phyloP scores from a whole-genome alignment of 92 coral and sea anemone genomes.

The Phenganax subtilis region DNA sequence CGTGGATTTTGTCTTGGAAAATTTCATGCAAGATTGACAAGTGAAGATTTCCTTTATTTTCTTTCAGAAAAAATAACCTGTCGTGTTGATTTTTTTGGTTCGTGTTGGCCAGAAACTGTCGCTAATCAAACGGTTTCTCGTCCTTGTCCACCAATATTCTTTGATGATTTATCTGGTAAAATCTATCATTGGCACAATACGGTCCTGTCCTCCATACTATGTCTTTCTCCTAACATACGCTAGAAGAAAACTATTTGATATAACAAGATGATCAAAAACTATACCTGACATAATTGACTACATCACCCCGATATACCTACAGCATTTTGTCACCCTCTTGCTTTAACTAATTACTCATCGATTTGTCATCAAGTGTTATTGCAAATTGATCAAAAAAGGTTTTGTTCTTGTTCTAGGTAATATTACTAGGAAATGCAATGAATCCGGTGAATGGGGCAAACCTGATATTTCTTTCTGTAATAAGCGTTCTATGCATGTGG shows the following conservation, averaged over 20 bases:
- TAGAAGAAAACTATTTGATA: too few species aligned
- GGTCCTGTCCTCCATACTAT: background rate
- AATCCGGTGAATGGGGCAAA: conserved; percentile 36
- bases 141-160: conserved; percentile 60
- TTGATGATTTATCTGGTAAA: conserved; percentile 19
- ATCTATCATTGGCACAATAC: conserved; percentile 37
- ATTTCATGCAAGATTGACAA: background rate
- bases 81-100: conserved; percentile 46
- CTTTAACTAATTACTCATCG: background rate
- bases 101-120: conserved; percentile 80
- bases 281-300: too few species aligned
- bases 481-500: conserved; percentile 11
- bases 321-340: background rate
- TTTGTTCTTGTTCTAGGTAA: conserved; percentile 33
- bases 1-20: background rate
- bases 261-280: too few species aligned
- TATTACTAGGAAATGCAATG: conserved; percentile 39
- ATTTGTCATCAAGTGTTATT: too few species aligned
- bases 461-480: conserved; percentile 36
- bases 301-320: too few species aligned
- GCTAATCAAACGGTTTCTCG: conserved; percentile 51
- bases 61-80: conserved; percentile 42
- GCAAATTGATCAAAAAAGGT: background rate
- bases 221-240: background rate
- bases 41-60: background rate